phyloP scores from a whole-genome alignment of 2,888 invertebrate genomes.

The Drosophila mercatorum region DNA sequence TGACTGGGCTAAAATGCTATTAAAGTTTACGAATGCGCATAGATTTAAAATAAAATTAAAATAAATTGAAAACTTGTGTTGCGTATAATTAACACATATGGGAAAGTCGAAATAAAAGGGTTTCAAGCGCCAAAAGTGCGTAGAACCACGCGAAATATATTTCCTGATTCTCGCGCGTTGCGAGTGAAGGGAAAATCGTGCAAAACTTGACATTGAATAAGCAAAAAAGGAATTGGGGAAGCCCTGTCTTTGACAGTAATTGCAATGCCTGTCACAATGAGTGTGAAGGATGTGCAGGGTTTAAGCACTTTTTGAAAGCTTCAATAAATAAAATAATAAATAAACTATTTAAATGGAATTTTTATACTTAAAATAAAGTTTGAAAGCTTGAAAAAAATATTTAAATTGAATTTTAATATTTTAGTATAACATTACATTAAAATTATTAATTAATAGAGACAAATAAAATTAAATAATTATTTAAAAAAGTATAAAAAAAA shows the following conservation, averaged over 20 bases:
- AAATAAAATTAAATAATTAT: no score
- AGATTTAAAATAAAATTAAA: constrained; percentile 56
- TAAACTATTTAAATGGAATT: no score
- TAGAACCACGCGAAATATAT: background rate
- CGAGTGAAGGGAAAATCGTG: background rate
- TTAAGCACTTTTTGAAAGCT: no score
- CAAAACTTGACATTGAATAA: background rate
- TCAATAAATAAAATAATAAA: no score
- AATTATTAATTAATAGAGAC: no score
- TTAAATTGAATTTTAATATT: no score
- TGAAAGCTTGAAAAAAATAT: no score
- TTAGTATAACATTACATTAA: no score
- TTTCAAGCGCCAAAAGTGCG: background rate
- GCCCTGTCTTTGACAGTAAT: background rate
- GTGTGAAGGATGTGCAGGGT: background rate
- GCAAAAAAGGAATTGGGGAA: background rate
- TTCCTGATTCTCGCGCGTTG: constrained; percentile 15
- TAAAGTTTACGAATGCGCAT: constrained; percentile 57
- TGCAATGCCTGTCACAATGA: background rate
- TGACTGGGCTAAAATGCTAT: constrained; percentile 17
- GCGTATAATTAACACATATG: constrained; percentile 23
- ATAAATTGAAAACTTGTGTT: constrained; percentile 55
- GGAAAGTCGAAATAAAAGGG: constrained; percentile 33
- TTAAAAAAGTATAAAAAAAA: no score
- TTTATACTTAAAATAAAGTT: no score